phyloP scores from a whole-genome alignment of 2,888 invertebrate species.

The Lithophane leautieri region DNA sequence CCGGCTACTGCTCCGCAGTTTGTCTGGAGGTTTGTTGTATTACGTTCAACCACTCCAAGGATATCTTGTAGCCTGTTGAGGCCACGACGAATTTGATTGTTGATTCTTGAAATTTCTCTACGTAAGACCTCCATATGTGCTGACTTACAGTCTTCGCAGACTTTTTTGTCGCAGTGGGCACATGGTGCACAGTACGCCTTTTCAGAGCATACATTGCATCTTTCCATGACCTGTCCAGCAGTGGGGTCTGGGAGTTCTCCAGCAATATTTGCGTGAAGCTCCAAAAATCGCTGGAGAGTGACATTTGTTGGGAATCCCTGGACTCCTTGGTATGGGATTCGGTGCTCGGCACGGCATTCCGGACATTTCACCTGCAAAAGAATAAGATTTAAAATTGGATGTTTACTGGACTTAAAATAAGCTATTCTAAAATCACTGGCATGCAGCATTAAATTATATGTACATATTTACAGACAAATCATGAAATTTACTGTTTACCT shows the following conservation, averaged over 20 bases:
- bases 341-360: conserved; percentile 99
- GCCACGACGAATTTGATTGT: conserved; percentile 97
- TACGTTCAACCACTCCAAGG: conserved; percentile 95
- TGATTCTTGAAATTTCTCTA: conserved; percentile 96
- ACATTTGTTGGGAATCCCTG: conserved; percentile 99
- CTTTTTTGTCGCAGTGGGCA: conserved; percentile 99
- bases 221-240: conserved; percentile 97
- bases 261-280: conserved; percentile 97
- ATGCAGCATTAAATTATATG: conserved; percentile 39
- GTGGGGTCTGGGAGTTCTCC: conserved; percentile 97
- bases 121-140: conserved; percentile 98
- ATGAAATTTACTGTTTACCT: conserved; percentile 36
- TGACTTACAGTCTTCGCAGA: conserved; percentile 98
- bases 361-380: conserved; percentile 97
- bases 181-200: conserved; percentile 97
- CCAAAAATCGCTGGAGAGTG: conserved; percentile 97
- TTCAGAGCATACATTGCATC: conserved; percentile 98
- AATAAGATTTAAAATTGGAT: conserved; percentile 29
- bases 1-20: conserved; percentile 97
- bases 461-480: conserved; percentile 26
- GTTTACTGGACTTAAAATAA: background rate
- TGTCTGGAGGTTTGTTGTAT: conserved; percentile 95
- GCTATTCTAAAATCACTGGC: conserved; percentile 7
- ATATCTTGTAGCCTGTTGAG: conserved; percentile 97
- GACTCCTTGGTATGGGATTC: conserved; percentile 98